Conservation (phyloP, 2,888 invertebrate species). For the Pecten maximus region DNA sequence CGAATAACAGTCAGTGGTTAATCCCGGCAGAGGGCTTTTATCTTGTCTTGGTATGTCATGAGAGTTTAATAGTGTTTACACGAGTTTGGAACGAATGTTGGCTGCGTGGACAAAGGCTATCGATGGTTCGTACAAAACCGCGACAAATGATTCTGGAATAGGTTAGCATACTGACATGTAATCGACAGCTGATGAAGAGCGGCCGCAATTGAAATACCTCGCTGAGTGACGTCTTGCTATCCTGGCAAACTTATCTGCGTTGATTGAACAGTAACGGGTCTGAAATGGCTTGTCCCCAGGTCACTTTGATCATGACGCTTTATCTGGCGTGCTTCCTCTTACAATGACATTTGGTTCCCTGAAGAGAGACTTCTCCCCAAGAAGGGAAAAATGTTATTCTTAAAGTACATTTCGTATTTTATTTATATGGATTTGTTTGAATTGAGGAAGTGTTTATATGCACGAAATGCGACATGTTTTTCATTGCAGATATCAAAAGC, state of each 20-base stretch:
- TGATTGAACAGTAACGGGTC: constrained; percentile 25
- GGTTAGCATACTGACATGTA: constrained; percentile 20
- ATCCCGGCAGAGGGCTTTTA: background rate
- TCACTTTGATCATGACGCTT: background rate
- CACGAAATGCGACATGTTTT: background rate
- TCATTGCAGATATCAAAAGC: background rate
- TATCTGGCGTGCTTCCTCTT: background rate
- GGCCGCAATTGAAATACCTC: constrained; percentile 8
- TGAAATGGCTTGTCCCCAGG: background rate
- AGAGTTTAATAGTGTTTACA: background rate
- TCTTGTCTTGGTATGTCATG: background rate
- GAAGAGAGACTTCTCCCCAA: background rate
- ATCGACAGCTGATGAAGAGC: constrained; percentile 14
- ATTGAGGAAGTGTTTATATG: too few relatives aligned
- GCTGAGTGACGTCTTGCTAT: background rate
- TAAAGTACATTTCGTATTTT: background rate
- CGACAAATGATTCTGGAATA: background rate
- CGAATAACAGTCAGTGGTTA: background rate
- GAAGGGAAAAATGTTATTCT: background rate
- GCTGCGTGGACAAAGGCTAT: background rate
- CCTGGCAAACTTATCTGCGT: background rate
- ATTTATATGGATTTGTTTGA: too few relatives aligned
- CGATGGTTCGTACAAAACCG: background rate
- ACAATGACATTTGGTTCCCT: background rate
- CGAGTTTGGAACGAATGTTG: background rate